Evolutionary conservation across 2,797 vertebrate species (phyloP).

Genomic region (Forpus xanthops): DNA sequence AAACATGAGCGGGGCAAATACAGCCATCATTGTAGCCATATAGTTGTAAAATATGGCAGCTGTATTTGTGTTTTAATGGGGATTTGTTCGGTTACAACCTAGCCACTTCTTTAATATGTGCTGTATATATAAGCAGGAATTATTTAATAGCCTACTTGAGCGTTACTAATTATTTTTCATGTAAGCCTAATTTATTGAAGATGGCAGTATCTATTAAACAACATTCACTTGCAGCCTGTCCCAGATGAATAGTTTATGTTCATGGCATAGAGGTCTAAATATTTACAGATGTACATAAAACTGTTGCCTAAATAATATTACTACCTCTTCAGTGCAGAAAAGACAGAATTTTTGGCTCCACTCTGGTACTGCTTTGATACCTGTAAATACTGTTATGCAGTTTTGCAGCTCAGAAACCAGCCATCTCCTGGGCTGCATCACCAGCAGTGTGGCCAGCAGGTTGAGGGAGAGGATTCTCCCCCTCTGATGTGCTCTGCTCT

Average conservation of each 20-base stretch:
- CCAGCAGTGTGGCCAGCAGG: background rate
- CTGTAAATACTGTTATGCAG: background rate
- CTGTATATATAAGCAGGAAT: background rate
- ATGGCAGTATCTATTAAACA: background rate
- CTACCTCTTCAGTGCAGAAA: background rate
- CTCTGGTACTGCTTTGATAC: background rate
- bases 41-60: background rate
- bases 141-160: background rate
- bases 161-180: background rate
- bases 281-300: background rate
- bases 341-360: background rate
- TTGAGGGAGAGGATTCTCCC: background rate
- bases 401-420: background rate
- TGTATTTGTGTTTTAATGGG: background rate
- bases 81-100: background rate
- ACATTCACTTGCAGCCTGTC: background rate
- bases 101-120: background rate
- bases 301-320: background rate
- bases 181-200: background rate
- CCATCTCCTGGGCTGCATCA: background rate
- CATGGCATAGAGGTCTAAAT: background rate
- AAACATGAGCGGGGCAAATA: background rate
- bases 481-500: background rate
- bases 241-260: background rate
- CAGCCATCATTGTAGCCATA: fast-evolving